Base-by-base conservation (phyloP, 1,140 invertebrate species). In the Drosophila tani region DNA sequence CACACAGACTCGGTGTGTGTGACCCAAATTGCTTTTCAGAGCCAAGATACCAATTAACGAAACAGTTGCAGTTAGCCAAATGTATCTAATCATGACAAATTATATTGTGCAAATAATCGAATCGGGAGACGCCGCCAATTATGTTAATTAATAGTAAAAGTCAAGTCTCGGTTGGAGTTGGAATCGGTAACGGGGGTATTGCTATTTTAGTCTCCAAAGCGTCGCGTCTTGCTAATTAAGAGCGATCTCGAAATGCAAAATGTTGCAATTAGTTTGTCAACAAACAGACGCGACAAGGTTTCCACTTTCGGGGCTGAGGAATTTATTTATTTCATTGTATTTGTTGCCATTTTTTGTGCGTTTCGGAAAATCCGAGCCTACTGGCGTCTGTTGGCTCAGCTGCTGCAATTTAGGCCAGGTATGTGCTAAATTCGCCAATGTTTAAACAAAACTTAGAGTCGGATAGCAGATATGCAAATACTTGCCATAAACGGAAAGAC, bases 71-170 rank as follows among this genome's bases (percentile, higher is more conserved):
- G 81, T 68, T 60, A 43, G 62, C 76, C 64, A 77, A 73, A 73
- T 69, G 62, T 69, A 57, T 79, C 38, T 71, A 63, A 51, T 71
- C 47, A 63, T 79, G 67, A 66, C 77, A 79, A 79, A 79, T 79
- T 79, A 73, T 64, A 79, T 79, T 79, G 82, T 64, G 69, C 68
- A 85, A 85, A 81, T 73, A 73, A 84, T 84, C 65, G 35, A 71
- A 63, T 74, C 45, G 41, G 67, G 46, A 75, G 75, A 68, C 60
- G 78, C 78, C 58, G 69, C 78, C 85, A 88, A 88, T 88, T 90
- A 88, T 88, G 85, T 90, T 88, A 88, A 88, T 88, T 90, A 77
- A 75, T 84, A 79, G 77, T 84, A 83, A 87, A 87, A 88, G 86
- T 83, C 83, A 73, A 78, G 71, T 65, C 45, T 63, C 57, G 40